Conservation (phyloP, 2,113 vertebrate genomes). For the Halcyon senegalensis region DNA sequence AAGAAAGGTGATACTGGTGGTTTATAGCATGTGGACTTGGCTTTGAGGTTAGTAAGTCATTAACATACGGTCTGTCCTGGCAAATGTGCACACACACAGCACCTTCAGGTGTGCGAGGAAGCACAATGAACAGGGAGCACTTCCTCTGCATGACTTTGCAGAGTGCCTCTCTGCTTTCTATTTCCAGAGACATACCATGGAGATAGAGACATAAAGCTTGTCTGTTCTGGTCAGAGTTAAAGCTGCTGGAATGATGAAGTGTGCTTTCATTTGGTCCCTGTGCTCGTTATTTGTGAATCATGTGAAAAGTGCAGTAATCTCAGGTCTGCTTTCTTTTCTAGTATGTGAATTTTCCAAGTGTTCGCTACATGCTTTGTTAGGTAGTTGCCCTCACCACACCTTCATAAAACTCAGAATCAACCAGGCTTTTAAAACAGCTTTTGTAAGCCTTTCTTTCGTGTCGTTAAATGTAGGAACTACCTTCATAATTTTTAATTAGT, state of each 20-base stretch:
- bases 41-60: slow-evolving; percentile 2
- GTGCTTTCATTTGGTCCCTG: background rate
- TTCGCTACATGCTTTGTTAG: background rate
- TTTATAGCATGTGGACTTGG: background rate
- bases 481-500: background rate
- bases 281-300: background rate
- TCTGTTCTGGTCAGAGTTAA: background rate
- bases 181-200: background rate
- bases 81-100: background rate
- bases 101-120: background rate
- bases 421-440: background rate
- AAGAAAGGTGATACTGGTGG: background rate
- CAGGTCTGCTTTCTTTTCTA: background rate
- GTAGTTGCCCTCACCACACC: background rate
- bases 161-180: background rate
- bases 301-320: background rate
- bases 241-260: accelerated
- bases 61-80: slow-evolving; percentile 19
- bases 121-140: background rate
- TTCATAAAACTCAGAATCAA: background rate
- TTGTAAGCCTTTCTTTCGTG: background rate
- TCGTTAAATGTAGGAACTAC: background rate
- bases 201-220: background rate
- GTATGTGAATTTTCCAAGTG: background rate
- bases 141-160: background rate